These are phyloP conservation scores for Burhinus bistriatus DNA, from an alignment of 2,113 vertebrate genomes.

Conservation along the genomic window DNA sequence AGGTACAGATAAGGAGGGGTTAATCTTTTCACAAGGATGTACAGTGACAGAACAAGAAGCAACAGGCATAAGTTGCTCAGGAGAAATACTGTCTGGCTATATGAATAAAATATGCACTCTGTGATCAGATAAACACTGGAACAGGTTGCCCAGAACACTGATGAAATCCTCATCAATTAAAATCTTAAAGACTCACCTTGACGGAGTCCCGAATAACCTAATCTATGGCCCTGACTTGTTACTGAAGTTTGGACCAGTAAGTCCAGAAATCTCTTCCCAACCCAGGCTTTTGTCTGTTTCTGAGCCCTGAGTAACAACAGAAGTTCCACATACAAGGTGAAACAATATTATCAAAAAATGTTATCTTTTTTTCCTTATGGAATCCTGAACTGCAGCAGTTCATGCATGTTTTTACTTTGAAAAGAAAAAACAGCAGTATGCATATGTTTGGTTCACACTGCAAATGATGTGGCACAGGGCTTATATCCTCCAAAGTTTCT, in stretches of 20 bases:
- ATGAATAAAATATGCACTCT: background rate
- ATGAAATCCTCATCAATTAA: background rate
- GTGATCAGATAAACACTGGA: background rate
- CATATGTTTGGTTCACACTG: background rate
- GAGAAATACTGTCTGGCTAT: background rate
- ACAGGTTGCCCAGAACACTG: background rate
- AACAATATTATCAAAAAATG: background rate
- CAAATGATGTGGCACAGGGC: background rate
- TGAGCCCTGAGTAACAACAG: background rate
- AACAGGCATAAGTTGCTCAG: background rate
- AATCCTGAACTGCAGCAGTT: background rate
- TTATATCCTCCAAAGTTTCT: background rate
- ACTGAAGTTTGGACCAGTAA: background rate
- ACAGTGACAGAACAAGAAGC: background rate
- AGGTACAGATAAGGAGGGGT: background rate
- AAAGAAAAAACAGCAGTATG: background rate
- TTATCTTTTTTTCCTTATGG: background rate
- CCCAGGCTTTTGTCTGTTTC: background rate
- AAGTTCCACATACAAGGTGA: background rate
- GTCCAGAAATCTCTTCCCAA: background rate
- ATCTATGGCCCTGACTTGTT: background rate
- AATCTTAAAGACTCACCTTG: background rate
- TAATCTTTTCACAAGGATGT: background rate
- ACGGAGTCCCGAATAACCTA: background rate
- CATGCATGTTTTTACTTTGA: background rate